Percentiles rank a stretch among this genome's conserved stretches.
These are phyloP conservation scores for Lota lota DNA, from an alignment of 2,113 vertebrate genomes.

Conservation along the genomic window DNA sequence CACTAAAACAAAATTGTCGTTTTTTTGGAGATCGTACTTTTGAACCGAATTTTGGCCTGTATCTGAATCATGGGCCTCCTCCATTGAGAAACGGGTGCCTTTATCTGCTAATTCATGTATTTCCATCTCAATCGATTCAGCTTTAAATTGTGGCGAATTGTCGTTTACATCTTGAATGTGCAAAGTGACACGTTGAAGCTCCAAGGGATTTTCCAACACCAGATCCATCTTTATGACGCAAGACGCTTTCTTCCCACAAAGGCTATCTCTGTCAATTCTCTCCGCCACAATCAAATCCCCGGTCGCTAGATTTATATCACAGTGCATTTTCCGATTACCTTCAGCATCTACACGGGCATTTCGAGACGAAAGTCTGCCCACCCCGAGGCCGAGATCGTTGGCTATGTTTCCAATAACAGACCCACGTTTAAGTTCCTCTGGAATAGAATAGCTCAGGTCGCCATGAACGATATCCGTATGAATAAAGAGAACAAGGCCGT, in stretches of 20 bases:
- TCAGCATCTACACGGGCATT: conserved; percentile 37
- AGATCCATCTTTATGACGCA: conserved; percentile 66
- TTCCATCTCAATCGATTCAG: conserved; percentile 40
- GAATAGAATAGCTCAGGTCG: conserved; percentile 49
- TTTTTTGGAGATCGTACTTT: conserved; percentile 42
- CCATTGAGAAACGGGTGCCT: conserved; percentile 49
- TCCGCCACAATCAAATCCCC: conserved; percentile 60
- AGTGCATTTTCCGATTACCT: conserved; percentile 50
- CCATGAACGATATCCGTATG: conserved; percentile 32
- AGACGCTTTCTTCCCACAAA: conserved; percentile 47
- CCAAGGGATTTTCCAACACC: conserved; percentile 37
- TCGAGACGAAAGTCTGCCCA: conserved; percentile 31
- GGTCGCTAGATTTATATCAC: conserved; percentile 48
- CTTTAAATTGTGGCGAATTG: conserved; percentile 58
- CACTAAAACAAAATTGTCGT: conserved; percentile 42
- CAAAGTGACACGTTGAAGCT: conserved; percentile 43
- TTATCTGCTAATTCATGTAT: conserved; percentile 50
- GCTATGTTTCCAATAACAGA: conserved; percentile 57
- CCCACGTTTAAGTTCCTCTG: conserved; percentile 55
- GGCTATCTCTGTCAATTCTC: conserved; percentile 66
- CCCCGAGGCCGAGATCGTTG: conserved; percentile 55
- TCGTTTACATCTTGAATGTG: conserved; percentile 71
- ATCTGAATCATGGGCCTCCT: conserved; percentile 58
- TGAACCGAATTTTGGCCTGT: conserved; percentile 47
- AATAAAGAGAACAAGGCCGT: conserved; percentile 1